These are phyloP conservation scores for Calidris pugnax DNA, from an alignment of 2,113 vertebrate species.

Conservation along the genomic window DNA sequence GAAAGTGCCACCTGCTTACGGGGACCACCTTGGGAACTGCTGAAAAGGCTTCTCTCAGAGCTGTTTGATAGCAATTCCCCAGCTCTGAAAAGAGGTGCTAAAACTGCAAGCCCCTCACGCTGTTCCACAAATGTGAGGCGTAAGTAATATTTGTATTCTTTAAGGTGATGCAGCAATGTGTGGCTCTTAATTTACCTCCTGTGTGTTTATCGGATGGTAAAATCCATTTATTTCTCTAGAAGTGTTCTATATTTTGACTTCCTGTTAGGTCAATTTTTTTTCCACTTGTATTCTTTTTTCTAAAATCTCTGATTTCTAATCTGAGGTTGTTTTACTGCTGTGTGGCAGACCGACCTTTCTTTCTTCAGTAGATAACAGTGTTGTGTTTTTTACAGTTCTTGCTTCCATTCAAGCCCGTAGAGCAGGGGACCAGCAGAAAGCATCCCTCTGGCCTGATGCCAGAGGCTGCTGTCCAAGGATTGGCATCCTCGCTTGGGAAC, in stretches of 20 bases:
- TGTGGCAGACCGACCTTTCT: background rate
- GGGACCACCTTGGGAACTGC: background rate
- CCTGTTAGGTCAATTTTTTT: background rate
- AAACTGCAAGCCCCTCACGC: background rate
- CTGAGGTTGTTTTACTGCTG: background rate
- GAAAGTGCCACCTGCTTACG: background rate
- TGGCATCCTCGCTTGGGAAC: background rate
- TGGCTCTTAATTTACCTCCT: background rate
- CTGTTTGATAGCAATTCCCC: background rate
- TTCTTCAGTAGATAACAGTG: background rate
- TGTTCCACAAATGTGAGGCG: background rate
- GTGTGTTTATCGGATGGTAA: background rate
- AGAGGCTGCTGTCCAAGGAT: conserved; percentile 31
- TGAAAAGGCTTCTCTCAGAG: background rate
- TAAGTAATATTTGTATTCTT: background rate
- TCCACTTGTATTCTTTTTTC: accelerated
- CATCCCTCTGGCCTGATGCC: conserved; percentile 16
- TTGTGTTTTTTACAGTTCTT: background rate
- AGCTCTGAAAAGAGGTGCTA: background rate
- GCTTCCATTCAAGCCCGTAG: background rate
- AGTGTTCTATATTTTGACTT: background rate
- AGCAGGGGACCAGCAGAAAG: background rate
- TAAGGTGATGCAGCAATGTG: background rate
- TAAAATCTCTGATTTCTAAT: background rate
- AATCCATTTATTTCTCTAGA: background rate